Percentiles rank a stretch among this genome's conserved stretches.
Conservation (phyloP, 2,113 vertebrate genomes). For the Nothobranchius furzeri region DNA sequence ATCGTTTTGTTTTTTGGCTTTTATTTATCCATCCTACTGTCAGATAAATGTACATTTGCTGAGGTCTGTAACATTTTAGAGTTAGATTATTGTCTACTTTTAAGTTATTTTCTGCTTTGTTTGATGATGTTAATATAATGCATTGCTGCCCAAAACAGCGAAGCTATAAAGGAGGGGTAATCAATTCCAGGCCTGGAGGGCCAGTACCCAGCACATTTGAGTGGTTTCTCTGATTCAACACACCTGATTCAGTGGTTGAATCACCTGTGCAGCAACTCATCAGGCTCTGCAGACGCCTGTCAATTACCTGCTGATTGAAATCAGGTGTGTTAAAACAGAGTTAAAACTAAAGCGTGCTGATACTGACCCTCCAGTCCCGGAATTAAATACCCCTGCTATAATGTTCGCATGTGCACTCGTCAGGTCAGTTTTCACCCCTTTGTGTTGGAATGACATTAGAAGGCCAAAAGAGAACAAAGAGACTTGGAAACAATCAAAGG, state of each 20-base stretch:
- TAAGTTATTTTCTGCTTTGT: constrained; percentile 78
- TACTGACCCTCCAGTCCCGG: too few relatives aligned
- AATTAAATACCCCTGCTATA: neutral
- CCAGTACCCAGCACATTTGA: too few relatives aligned
- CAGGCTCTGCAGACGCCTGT: too few relatives aligned
- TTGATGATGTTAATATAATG: constrained; percentile 58
- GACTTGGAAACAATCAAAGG: constrained; percentile 7
- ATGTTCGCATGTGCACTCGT: constrained; percentile 21
- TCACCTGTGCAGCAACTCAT: too few relatives aligned
- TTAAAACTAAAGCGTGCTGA: too few relatives aligned
- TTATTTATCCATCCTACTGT: constrained; percentile 52
- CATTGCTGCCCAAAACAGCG: constrained; percentile 37
- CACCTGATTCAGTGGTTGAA: too few relatives aligned
- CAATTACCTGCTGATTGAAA: too few relatives aligned
- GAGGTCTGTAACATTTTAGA: constrained; percentile 68
- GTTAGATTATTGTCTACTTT: constrained; percentile 65
- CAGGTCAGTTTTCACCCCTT: constrained; percentile 24
- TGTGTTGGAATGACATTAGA: constrained; percentile 24
- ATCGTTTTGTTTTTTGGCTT: constrained; percentile 30
- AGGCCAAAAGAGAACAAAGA: constrained; percentile 12
- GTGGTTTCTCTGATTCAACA: too few relatives aligned
- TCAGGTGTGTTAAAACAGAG: too few relatives aligned
- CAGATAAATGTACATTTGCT: constrained; percentile 74
- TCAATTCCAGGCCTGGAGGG: too few relatives aligned
- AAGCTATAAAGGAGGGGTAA: constrained; percentile 1